A percentile compares a stretch with the other conserved stretches of the same genome.
phyloP scores from a whole-genome alignment of 2,888 invertebrate species.

The Eupithecia inturbata region DNA sequence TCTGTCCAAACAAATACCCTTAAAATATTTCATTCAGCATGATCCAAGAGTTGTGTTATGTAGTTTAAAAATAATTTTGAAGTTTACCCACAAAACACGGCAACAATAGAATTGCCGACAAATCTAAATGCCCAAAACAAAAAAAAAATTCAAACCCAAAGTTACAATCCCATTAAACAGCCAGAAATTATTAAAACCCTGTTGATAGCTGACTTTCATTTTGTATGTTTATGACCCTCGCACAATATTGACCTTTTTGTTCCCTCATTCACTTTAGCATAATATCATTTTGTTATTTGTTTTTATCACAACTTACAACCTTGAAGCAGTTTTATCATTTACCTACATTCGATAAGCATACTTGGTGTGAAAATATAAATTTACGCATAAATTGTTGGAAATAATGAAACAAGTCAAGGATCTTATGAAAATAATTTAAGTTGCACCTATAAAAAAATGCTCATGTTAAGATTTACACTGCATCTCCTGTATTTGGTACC shows the following conservation, averaged over 20 bases:
- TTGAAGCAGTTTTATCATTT: constrained; percentile 36
- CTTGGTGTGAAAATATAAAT: not conserved
- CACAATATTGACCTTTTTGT: not conserved
- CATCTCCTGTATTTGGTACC: not conserved
- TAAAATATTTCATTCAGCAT: not conserved
- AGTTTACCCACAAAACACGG: not conserved
- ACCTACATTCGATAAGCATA: constrained; percentile 34
- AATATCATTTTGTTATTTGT: constrained; percentile 3
- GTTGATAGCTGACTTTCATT: not conserved
- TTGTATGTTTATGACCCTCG: not conserved
- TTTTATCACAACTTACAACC: constrained; percentile 28
- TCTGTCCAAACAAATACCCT: not conserved
- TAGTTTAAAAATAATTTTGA: not conserved
- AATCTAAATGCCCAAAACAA: not conserved
- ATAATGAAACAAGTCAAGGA: constrained; percentile 1
- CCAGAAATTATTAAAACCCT: not conserved
- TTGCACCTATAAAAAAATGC: not conserved
- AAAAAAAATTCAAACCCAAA: not conserved
- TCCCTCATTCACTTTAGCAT: not conserved
- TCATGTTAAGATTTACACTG: not conserved
- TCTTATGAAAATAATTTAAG: too few relatives aligned
- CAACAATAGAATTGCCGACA: not conserved
- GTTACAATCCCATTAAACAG: not conserved
- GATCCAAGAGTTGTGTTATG: not conserved
- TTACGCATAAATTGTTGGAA: not conserved